Base-by-base conservation (phyloP, 2,113 vertebrate species). In the Thalassoma bifasciatum region DNA sequence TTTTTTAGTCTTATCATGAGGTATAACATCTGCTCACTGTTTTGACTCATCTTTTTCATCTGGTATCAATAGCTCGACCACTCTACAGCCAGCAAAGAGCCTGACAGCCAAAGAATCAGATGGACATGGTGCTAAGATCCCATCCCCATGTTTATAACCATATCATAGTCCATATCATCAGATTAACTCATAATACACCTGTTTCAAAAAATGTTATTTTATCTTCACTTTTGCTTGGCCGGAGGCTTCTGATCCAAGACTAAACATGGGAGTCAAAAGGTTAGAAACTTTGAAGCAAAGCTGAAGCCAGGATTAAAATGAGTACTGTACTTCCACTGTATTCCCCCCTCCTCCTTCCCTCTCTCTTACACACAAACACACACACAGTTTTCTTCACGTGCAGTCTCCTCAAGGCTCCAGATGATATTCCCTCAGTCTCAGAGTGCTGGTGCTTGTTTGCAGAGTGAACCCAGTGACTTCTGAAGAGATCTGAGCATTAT, bases 381-480 rank as follows among this genome's bases (percentile, higher is more conserved):
- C 72, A 83, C 73, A 75, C 38, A 85, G 46, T 66, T 69, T 71
- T 56, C n/a, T 77, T 86, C 83, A 80, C 66, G 36, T 80, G 83
- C 85, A 65, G 64, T 59, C 81, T 88, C 63, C 77, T 77, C 84
- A 81, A 75, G 79, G 76, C 83, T 69, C 85, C 85, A 84, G 82
- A 86, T 86, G 85, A 85, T 85, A 82, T 83, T 87, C 82, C 72
- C 82, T 84, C 77, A 67, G 67, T 81, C 78, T 87, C 75, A 80
- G 71, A 84, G 76, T 72, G 64, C 82, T 76, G 80, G 63, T 81
- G 63, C 81, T 79, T 75, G 76, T 84, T 84, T 89, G 59, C 13
- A 4, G 63, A 79, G 64, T 90, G 88, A 92, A 93, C 89, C 81
- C 88, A 64, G 61, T 93, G 89, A 90, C 90, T 87, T 78, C 40